These are phyloP conservation scores for Oligia fasciuncula DNA, from an alignment of 2,888 invertebrate species.

Conservation along the genomic window DNA sequence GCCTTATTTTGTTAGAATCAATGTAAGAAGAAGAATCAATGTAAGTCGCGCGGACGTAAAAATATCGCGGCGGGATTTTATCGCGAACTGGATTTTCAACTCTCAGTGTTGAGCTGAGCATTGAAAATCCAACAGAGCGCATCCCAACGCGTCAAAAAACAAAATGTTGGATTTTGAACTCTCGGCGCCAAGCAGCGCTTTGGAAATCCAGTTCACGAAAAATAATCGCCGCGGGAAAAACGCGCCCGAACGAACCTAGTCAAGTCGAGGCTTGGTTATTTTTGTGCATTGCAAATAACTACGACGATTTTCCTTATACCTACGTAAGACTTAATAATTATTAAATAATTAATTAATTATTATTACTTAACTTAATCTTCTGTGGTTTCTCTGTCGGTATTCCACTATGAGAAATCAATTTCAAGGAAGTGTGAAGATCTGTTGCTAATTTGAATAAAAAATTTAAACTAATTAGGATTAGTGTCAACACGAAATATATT, in stretches of 20 bases:
- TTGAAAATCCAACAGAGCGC: neutral
- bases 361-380: neutral
- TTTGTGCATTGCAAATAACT: constrained; percentile 32
- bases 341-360: too few relatives aligned
- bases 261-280: constrained; percentile 13
- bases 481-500: constrained; percentile 26
- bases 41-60: neutral
- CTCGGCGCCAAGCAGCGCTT: too few relatives aligned
- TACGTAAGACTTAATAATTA: neutral
- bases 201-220: neutral
- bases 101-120: neutral
- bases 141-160: neutral
- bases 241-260: neutral
- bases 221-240: neutral
- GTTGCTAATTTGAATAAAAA: constrained; percentile 41
- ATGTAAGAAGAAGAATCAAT: constrained; percentile 26
- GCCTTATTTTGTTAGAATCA: constrained; percentile 41
- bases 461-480: constrained; percentile 49
- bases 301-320: constrained; percentile 33
- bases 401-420: constrained; percentile 27
- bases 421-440: constrained; percentile 1
- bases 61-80: neutral
- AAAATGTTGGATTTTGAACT: neutral
- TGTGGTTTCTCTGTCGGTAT: constrained; percentile 21
- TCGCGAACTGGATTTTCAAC: too few relatives aligned